These are phyloP conservation scores for Leuctra nigra DNA, from an alignment of 2,888 invertebrate genomes.

Conservation along the genomic window DNA sequence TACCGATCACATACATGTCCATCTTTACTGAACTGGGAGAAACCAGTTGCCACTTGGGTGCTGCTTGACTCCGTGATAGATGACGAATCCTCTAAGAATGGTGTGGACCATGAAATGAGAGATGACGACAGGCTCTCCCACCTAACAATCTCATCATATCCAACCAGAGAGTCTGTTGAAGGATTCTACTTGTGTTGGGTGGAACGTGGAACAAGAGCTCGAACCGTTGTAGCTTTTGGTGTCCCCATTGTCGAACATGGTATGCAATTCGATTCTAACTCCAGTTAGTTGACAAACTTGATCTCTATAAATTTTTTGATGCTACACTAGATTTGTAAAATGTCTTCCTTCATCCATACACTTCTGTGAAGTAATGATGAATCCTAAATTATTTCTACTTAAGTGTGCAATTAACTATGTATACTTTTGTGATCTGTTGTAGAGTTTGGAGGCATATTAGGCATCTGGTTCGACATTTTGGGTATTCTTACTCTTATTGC, in stretches of 20 bases:
- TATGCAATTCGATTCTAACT: no score
- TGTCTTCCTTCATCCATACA: no score
- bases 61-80: neutral
- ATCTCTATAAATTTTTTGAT: no score
- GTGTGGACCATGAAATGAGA: neutral
- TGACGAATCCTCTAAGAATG: neutral
- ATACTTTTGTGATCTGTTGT: no score
- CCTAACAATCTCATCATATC: neutral
- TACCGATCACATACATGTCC: neutral
- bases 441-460: no score
- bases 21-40: neutral
- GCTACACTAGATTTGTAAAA: no score
- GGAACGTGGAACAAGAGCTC: neutral
- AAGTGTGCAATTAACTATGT: no score
- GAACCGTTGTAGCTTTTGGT: neutral
- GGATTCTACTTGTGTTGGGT: slow-evolving; percentile 5
- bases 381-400: no score
- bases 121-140: neutral
- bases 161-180: neutral
- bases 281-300: no score
- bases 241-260: neutral
- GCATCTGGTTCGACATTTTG: no score
- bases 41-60: neutral
- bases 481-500: no score
- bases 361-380: no score